Base-by-base conservation (phyloP, 23 tunicate genomes). In the Aplidium turbinatum region DNA sequence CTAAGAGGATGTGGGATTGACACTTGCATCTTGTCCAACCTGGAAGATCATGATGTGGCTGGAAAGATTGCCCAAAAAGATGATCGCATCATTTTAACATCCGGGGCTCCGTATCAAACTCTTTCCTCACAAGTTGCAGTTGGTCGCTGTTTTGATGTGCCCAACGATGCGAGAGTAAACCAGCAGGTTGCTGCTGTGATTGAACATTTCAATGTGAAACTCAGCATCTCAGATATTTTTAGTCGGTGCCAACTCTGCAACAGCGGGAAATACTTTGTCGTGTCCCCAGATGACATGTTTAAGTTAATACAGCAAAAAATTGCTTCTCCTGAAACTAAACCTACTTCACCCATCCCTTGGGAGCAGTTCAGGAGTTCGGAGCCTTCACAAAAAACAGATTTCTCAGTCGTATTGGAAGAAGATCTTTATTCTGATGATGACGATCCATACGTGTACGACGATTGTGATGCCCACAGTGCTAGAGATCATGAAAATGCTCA, bases 221-320 rank as follows among this genome's bases (percentile, higher is more conserved):
- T 87, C 9, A 63, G 86, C 11, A 60, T 61, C 13, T 31, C 35
- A 42, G 94, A 87, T 55, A 72, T 87, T 4, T 87, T 87, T 78
- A 87, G 94, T 53, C 53, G 94, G 22, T 87, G 94, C 57, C 94
- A 79, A 36, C 13, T 87, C 28, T 87, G 94, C 38, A 87, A 87
- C 70, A 54, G 94, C 35, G 78, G 74, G 46, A 72, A 79, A 45
- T 87, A 87, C 69, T 54, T 87, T 6, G 30, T 65, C 32, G 76
- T 87, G 2, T n/a, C 63, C 21, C 32, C 85, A 1, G 68, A 30
- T 1, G 80, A 51, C 0, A 87, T 87, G 94, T 47, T 40, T 1
- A 40, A 65, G 20, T 57, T 68, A 4, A 64, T 83, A 4, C 26
- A 38, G 35, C 57, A 69, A 9, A 25, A 72, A 72, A 1, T 33